Evolutionary conservation across 2,888 invertebrate genomes (phyloP).

Genomic region (Notodonta dromedarius): DNA sequence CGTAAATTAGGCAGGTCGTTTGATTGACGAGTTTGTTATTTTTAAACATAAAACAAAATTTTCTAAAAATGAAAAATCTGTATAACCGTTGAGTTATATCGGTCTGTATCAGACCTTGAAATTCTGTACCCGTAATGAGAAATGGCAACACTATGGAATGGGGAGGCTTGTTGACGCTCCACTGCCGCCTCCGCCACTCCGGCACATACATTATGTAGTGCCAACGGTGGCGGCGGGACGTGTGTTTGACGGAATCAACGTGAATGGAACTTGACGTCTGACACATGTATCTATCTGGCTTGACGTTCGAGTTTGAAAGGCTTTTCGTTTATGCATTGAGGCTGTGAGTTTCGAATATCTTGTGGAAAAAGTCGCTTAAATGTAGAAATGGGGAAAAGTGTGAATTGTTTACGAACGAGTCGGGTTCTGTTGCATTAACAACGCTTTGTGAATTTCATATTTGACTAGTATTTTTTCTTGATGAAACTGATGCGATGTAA

Average conservation of each 20-base stretch:
- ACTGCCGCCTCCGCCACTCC: conserved; percentile 39
- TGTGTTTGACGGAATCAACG: conserved; percentile 69
- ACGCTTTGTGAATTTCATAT: no score
- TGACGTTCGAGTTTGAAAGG: conserved; percentile 55
- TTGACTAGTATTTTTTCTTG: no score
- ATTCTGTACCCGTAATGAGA: no score
- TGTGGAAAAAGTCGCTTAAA: neutral
- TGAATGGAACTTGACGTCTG: conserved; percentile 77
- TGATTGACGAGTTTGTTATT: no score
- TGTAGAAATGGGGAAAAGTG: neutral
- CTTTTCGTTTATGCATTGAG: conserved; percentile 46
- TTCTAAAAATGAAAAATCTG: no score
- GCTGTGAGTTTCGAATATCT: conserved; percentile 24
- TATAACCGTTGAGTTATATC: no score
- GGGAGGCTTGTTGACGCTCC: conserved; percentile 54
- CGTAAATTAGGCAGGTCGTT: no score
- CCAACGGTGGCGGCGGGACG: conserved; percentile 51
- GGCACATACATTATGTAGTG: conserved; percentile 71
- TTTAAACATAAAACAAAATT: no score
- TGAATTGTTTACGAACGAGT: no score
- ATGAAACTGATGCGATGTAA: no score
- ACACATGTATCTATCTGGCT: conserved; percentile 66
- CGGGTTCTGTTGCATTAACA: no score
- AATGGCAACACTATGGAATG: conserved; percentile 6
- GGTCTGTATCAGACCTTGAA: no score